These are phyloP conservation scores for Myotis yumanensis DNA, from an alignment of 2,113 vertebrate species.

Conservation along the genomic window DNA sequence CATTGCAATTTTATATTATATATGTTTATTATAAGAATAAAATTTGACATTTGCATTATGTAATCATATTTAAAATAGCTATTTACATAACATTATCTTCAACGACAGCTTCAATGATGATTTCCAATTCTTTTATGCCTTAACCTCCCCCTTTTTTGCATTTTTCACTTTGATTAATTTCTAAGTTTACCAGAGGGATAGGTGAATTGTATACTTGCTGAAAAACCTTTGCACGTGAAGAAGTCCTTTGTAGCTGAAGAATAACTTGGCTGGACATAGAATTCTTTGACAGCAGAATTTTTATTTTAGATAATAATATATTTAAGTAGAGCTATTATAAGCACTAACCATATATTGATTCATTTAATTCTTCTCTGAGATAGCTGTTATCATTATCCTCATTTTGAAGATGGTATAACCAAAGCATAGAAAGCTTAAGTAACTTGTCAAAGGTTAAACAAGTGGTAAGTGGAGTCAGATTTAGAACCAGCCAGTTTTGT, in stretches of 20 bases:
- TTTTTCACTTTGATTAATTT: neutral
- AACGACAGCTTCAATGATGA: neutral
- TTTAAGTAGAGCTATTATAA: neutral
- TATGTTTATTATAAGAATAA: neutral
- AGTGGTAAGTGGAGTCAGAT: neutral
- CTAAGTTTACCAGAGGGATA: neutral
- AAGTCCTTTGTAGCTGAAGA: neutral
- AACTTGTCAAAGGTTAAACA: neutral
- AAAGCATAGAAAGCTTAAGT: neutral
- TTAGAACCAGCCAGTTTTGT: neutral
- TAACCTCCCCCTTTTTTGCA: neutral
- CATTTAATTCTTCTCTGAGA: neutral
- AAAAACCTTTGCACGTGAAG: neutral
- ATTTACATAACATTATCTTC: neutral
- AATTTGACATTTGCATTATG: neutral
- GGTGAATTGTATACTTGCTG: neutral
- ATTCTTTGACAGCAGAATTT: neutral
- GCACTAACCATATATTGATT: too few species aligned
- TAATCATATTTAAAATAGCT: neutral
- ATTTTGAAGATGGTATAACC: neutral
- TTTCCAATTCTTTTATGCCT: neutral
- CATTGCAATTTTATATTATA: neutral
- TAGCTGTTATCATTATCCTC: too few species aligned
- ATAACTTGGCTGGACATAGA: neutral
- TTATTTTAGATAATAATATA: neutral